Conservation (phyloP, 2,888 invertebrate genomes). For the Hyles lineata region DNA sequence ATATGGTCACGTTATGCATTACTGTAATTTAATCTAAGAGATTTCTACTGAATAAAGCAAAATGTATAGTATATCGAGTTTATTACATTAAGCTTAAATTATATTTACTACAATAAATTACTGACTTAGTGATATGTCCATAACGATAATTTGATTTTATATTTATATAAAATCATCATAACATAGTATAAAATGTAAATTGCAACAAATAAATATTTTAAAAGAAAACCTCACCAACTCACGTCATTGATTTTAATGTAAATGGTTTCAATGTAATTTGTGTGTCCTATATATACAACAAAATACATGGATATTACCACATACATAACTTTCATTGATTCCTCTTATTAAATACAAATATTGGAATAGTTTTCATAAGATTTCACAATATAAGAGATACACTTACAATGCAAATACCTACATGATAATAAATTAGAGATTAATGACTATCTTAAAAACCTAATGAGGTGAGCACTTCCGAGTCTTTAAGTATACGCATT, state of each 20-base stretch:
- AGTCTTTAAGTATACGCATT: neutral
- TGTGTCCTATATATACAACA: neutral
- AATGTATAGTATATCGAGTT: neutral
- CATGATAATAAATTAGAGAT: neutral
- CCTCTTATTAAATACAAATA: neutral
- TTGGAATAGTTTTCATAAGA: neutral
- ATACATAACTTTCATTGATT: neutral
- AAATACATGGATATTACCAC: neutral
- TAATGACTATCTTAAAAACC: neutral
- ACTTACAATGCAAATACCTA: neutral
- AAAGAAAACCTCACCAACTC: neutral
- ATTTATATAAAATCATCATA: constrained; percentile 13
- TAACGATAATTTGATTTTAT: constrained; percentile 10
- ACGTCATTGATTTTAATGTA: neutral
- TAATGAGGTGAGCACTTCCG: constrained; percentile 2
- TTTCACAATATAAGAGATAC: neutral
- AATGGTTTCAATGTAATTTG: neutral
- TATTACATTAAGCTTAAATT: constrained; percentile 1
- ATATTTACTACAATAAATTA: constrained; percentile 10
- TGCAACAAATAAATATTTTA: constrained; percentile 6
- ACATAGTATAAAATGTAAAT: neutral
- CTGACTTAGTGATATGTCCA: constrained; percentile 29
- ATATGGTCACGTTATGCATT: too few species aligned
- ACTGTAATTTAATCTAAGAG: neutral
- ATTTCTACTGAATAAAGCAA: neutral